Base-by-base conservation (phyloP, 2,797 vertebrate species). In the Siniperca scherzeri region DNA sequence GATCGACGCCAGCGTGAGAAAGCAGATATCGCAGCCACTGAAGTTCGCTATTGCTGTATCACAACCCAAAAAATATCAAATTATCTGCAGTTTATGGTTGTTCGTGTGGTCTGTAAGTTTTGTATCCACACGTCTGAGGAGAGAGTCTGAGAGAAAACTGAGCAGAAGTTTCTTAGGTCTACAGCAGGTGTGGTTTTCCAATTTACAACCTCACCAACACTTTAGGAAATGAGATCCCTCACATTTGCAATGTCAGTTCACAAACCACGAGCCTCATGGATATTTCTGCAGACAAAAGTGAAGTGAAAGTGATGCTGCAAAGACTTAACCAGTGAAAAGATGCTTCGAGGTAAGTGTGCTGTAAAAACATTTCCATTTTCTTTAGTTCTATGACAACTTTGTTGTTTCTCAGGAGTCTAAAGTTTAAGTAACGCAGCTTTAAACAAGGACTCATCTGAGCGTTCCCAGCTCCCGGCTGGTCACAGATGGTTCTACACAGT, bases 401-500 rank as follows among this genome's bases (percentile, higher is more conserved):
- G 61, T 22, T 71, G 52, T 70, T 62, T 25, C 1, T 1, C 33
- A 4, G n/a, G 21, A 46, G 27, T 66, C 14, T 27, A 2, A 52
- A 70, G 38, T 74, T 77, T 44, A 82, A 44, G 53, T 55, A 44
- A 65, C 38, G 46, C 6, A 5, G 10, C 36, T 50, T 72, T 44
- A 64, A 64, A 59, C 25, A 66, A 66, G 59, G 55, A 69, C 33
- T 53, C 52, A 17, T 80, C 53, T 42, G 64, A 64, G 40, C 9
- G 1, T 17, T 25, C 3, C 13, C 48, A 27, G 52, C 64, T 42
- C 30, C 5, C 2, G 19, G 48, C 38, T 44, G 38, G 17, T 70
- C 74, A 59, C 65, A 77, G 50, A 76, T 30, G 52, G 14, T 67
- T 78, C 83, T 61, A 78, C 88, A 80, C 75, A 56, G 70, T 40